Percentiles rank a stretch among this genome's conserved stretches.
These are phyloP conservation scores for Zoanthus gigantus DNA, from an alignment of 92 coral and sea anemone genomes.

Conservation along the genomic window DNA sequence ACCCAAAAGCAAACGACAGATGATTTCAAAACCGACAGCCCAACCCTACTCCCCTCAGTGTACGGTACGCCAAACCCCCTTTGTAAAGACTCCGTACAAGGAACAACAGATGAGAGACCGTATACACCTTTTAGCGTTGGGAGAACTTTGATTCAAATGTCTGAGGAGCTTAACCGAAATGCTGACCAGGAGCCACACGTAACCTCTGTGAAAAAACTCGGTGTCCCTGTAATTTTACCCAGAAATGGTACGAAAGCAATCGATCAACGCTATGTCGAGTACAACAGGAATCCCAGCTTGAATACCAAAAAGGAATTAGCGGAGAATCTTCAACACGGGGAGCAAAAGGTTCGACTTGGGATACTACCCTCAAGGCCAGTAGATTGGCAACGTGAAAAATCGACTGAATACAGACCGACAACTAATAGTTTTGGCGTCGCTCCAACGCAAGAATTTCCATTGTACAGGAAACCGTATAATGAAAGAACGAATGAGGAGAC, in stretches of 20 bases:
- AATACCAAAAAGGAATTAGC: background rate
- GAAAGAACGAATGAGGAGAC: constrained; percentile 14
- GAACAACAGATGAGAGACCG: constrained; percentile 5
- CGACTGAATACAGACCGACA: background rate
- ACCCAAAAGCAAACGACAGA: background rate
- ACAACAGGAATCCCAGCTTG: background rate
- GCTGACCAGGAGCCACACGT: background rate
- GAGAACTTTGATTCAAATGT: constrained; percentile 34
- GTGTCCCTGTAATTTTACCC: constrained; percentile 20
- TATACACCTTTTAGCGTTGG: constrained; percentile 36
- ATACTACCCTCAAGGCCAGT: constrained; percentile 24
- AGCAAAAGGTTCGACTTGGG: constrained; percentile 29
- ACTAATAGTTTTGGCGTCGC: background rate
- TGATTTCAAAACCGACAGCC: constrained; percentile 11
- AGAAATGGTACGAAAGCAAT: background rate
- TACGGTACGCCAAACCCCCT: constrained; percentile 28
- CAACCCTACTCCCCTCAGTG: background rate
- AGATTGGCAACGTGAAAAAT: constrained; percentile 13
- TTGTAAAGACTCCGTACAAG: background rate
- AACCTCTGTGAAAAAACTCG: constrained; percentile 15
- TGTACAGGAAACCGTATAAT: constrained; percentile 25
- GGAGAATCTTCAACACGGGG: constrained; percentile 3
- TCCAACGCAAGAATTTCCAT: background rate
- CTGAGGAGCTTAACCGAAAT: constrained; percentile 29
- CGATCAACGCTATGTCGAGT: constrained; percentile 27